phyloP scores from a whole-genome alignment of 2,113 vertebrate genomes.

The Cyanoderma ruficeps region DNA sequence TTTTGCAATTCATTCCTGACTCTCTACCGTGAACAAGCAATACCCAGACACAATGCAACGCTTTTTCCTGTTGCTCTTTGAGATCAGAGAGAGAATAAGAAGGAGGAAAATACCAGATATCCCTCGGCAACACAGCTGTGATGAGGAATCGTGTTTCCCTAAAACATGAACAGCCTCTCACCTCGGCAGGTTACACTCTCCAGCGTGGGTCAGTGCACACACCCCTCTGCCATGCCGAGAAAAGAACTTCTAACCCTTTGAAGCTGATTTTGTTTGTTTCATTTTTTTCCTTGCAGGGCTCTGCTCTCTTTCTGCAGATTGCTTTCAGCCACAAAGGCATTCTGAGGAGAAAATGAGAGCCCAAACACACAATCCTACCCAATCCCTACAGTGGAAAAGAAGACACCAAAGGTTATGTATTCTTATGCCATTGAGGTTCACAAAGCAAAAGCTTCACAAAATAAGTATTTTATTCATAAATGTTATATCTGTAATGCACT shows the following conservation, averaged over 20 bases:
- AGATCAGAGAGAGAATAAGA: neutral
- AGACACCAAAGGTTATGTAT: neutral
- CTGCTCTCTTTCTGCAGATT: neutral
- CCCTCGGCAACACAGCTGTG: neutral
- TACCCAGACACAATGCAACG: neutral
- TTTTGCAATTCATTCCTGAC: neutral
- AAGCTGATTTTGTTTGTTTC: neutral
- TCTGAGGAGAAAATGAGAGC: neutral
- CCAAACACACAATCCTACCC: neutral
- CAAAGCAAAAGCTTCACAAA: neutral
- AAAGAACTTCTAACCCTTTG: neutral
- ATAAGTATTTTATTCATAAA: neutral
- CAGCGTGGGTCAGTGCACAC: neutral
- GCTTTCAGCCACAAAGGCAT: neutral
- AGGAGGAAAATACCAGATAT: neutral
- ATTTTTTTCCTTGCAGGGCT: neutral
- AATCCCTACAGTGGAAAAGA: neutral
- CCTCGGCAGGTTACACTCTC: neutral
- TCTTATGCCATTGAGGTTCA: neutral
- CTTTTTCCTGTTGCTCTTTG: neutral
- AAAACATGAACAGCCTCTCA: neutral
- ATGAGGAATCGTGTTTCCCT: slow-evolving; percentile 28
- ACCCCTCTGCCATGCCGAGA: neutral
- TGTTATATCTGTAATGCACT: neutral
- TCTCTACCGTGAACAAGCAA: neutral